Percentiles rank a stretch among this genome's conserved stretches.
Evolutionary conservation across 2,113 vertebrate species (phyloP).

Genomic region (Romanogobio albipinnatus): DNA sequence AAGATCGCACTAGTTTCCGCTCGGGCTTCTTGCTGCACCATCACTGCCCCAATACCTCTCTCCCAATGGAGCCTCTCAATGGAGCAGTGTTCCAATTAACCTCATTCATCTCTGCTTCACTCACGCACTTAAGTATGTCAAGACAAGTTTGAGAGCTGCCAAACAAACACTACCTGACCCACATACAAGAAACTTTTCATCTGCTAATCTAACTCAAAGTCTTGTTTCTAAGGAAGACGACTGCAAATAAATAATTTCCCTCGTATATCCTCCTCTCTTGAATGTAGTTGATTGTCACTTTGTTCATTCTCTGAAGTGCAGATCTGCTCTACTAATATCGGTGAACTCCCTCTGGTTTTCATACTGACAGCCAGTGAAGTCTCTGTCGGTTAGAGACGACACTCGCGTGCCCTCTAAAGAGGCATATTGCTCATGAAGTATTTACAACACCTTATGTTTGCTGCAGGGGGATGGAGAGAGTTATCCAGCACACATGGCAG

Average conservation of each 20-base stretch:
- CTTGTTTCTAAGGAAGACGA: background rate
- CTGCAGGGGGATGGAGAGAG: conserved; percentile 10
- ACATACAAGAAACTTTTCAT: conserved; percentile 40
- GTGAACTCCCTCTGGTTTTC: conserved; percentile 29
- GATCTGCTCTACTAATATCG: conserved; percentile 18
- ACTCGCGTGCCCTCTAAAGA: conserved; percentile 11
- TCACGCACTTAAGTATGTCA: conserved; percentile 50
- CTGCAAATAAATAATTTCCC: background rate
- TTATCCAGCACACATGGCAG: conserved; percentile 7
- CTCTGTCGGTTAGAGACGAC: conserved; percentile 5
- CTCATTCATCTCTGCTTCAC: conserved; percentile 45
- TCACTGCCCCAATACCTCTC: conserved; percentile 45
- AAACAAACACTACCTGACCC: conserved; percentile 54
- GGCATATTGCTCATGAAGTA: conserved; percentile 45
- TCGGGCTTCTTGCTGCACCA: conserved; percentile 2
- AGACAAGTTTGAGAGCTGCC: conserved; percentile 44
- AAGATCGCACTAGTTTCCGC: background rate
- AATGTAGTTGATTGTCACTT: background rate
- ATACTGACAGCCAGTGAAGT: conserved; percentile 8
- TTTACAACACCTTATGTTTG: conserved; percentile 44
- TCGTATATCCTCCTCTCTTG: background rate
- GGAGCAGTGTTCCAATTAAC: conserved; percentile 55
- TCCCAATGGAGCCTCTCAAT: conserved; percentile 41
- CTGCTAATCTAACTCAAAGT: conserved; percentile 2
- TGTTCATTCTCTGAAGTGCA: conserved; percentile 3